A percentile compares a stretch with the other conserved stretches of the same genome.
These are phyloP conservation scores for Mactra quadrangularis DNA, from an alignment of 1,140 invertebrate species.

Conservation along the genomic window DNA sequence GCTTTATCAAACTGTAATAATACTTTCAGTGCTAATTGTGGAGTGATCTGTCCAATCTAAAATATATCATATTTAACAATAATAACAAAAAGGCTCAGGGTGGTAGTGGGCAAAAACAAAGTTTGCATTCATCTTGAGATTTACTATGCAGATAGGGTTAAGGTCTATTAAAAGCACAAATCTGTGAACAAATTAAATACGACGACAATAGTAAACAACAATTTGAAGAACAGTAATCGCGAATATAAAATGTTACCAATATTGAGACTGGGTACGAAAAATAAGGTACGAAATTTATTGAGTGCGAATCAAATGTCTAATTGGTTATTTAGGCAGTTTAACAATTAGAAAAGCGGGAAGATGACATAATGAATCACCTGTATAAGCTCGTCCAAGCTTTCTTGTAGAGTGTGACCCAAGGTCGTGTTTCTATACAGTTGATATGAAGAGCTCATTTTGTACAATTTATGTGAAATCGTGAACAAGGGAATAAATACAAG, in stretches of 20 bases:
- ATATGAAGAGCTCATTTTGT: slow-evolving; percentile 84
- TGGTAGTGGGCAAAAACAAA: no score
- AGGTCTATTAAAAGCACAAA: no score
- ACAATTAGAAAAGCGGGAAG: no score
- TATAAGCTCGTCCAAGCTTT: slow-evolving; percentile 97
- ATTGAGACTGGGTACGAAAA: background rate
- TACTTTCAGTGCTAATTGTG: slow-evolving; percentile 95
- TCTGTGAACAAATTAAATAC: no score
- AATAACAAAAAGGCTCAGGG: no score
- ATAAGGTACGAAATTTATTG: background rate
- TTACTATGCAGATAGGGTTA: no score
- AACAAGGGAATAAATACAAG: no score
- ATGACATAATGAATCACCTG: no score
- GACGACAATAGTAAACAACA: background rate
- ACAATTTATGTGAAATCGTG: background rate
- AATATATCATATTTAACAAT: no score
- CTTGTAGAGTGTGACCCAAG: slow-evolving; percentile 97
- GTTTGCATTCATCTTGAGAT: no score
- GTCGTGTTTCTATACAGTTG: slow-evolving; percentile 99
- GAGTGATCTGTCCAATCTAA: slow-evolving; percentile 98
- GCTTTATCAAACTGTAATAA: slow-evolving; percentile 98
- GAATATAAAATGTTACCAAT: background rate
- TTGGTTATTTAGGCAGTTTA: background rate
- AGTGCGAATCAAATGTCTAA: background rate
- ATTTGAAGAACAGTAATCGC: background rate